Evolutionary conservation across 1,140 invertebrate species (phyloP).

Genomic region (Frieseomelitta varia): DNA sequence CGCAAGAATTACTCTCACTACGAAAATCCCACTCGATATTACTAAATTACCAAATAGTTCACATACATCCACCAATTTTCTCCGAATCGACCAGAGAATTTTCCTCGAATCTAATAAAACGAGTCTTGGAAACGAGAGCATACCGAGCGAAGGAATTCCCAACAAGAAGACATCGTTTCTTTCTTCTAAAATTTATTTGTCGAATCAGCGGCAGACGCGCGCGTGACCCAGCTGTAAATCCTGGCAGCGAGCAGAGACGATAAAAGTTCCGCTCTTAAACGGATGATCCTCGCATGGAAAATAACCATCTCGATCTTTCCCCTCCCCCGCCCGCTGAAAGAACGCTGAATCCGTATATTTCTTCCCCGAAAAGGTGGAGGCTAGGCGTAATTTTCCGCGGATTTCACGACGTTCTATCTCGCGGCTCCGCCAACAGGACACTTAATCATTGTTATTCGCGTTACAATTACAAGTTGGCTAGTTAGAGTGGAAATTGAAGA

Average conservation of each 20-base stretch:
- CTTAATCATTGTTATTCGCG: slow-evolving; percentile 34
- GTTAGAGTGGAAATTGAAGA: slow-evolving; percentile 34
- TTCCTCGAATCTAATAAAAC: too few relatives aligned
- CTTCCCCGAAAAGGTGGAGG: too few relatives aligned
- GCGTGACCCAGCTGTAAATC: not conserved
- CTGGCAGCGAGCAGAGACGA: not conserved
- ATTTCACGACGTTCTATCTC: not conserved
- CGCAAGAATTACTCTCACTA: too few relatives aligned
- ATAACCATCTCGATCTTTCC: not conserved
- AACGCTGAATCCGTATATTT: not conserved
- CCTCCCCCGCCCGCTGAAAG: not conserved
- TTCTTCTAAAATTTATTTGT: not conserved
- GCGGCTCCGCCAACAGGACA: not conserved
- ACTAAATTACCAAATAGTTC: too few relatives aligned
- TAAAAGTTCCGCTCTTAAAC: not conserved
- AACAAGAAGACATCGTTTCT: too few relatives aligned
- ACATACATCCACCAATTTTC: too few relatives aligned
- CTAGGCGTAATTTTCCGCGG: not conserved
- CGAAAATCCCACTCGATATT: too few relatives aligned
- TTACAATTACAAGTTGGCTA: slow-evolving; percentile 34
- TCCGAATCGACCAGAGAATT: too few relatives aligned
- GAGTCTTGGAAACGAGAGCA: too few relatives aligned
- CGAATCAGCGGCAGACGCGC: not conserved
- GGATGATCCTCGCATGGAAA: slow-evolving; percentile 1
- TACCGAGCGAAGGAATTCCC: too few relatives aligned